Percentiles rank a stretch among this genome's conserved stretches.
These are phyloP conservation scores for Nymphalis urticae DNA, from an alignment of 2,888 invertebrate species.

Conservation along the genomic window DNA sequence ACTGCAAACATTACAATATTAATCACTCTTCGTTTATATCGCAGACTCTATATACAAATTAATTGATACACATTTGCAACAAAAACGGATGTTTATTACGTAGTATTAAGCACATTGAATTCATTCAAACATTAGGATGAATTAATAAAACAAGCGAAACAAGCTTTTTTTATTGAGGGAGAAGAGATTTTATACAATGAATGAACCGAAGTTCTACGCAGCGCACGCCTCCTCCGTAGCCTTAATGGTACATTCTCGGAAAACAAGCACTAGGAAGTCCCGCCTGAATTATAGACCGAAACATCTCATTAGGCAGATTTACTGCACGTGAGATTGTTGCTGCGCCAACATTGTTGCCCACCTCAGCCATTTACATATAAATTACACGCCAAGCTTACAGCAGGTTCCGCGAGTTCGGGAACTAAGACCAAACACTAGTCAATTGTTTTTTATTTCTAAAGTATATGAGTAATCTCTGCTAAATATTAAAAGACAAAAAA, in stretches of 20 bases:
- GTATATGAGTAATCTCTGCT: no score
- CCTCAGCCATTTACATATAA: conserved; percentile 35
- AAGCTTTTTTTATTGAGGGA: neutral
- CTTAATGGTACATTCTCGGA: neutral
- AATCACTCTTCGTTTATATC: no score
- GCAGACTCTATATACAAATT: no score
- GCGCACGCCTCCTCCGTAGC: neutral
- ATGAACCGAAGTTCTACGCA: neutral
- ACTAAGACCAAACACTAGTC: neutral
- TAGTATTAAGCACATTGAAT: no score
- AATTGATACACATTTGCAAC: no score
- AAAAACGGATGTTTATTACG: no score
- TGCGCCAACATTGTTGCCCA: conserved; percentile 19
- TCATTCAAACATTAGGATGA: neutral
- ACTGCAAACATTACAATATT: no score
- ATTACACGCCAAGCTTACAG: conserved; percentile 25
- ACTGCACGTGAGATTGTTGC: conserved; percentile 27
- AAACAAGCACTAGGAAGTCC: conserved; percentile 8
- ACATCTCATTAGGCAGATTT: conserved; percentile 23
- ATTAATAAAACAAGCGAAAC: neutral
- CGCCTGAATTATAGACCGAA: conserved; percentile 18
- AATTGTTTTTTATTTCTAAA: no score
- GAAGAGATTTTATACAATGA: neutral
- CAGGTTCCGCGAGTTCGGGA: neutral
- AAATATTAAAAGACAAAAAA: no score